Base-by-base conservation (phyloP, 2,888 invertebrate genomes). In the Hemistola chrysoprasaria region DNA sequence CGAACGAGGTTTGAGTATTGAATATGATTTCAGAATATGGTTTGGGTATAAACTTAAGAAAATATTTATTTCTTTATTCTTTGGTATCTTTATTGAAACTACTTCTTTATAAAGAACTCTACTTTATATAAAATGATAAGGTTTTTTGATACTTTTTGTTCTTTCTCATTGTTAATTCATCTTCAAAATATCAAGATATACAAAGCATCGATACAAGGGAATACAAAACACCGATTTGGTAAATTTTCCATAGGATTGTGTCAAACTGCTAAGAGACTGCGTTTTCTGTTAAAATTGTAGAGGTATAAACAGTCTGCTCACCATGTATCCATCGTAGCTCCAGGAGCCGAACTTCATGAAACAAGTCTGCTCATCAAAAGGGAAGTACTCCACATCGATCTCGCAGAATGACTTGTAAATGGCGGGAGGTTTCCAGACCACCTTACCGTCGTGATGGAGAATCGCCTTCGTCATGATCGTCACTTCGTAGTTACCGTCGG, bases 381-480 rank as follows among this genome's bases (percentile, higher is more conserved):
- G 97, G 82, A 97, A 97, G 82, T 96, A 97, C 83, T 97, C 96
- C 66, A 97, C 97, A 84, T 97, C 95, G 66, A 97, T 97, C 90
- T 97, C 97, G 74, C 97, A 97, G 84, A 97, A 97, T 63, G 98
- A 98, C 90, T 98, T 98, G 91, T 98, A 98, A 85, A 99, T 98
- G 72, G 98, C 98, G 8, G 99, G 99, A 23, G 98, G 98, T 79
- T 98, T 98, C 98, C 98, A 98, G 32, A 95, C 93, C 53, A 98
- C 97, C 81, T 95, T 95, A 11, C 98, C 98, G 58, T 95, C 95
- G 81, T 96, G 95, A 76, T 97, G 95, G 40, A 98, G 92, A 65
- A 97, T 97, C 55, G 98, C 98, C 90, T 98, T 98, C 58, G 98
- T 98, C 96, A 98, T 97, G 81, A 98, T 96, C 65, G 98, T 98